These are phyloP conservation scores for Romanogobio albipinnatus DNA, from an alignment of 2,113 vertebrate species.

Conservation along the genomic window DNA sequence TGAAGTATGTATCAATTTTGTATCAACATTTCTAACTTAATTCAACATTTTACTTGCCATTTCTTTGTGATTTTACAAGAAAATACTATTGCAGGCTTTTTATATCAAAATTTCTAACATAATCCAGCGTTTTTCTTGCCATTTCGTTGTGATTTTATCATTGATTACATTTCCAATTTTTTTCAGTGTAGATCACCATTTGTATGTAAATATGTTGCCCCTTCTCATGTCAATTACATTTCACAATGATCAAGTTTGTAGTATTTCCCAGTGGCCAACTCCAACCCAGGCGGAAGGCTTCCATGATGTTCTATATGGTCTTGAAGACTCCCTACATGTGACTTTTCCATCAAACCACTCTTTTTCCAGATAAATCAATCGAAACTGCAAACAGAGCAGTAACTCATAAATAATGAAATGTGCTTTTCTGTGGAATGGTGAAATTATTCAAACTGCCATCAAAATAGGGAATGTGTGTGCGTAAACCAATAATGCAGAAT, in stretches of 20 bases:
- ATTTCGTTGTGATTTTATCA: too few species aligned
- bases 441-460: neutral
- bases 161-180: too few species aligned
- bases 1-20: too few species aligned
- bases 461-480: neutral
- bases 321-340: neutral
- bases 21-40: too few species aligned
- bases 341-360: neutral
- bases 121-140: too few species aligned
- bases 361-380: constrained; percentile 22
- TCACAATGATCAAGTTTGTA: neutral
- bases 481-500: constrained; percentile 1
- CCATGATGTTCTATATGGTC: neutral
- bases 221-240: neutral
- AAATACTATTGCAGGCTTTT: too few species aligned
- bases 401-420: constrained; percentile 25
- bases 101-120: too few species aligned
- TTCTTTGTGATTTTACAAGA: too few species aligned
- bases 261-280: neutral
- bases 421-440: neutral
- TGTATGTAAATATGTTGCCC: neutral
- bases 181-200: neutral
- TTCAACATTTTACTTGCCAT: too few species aligned
- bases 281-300: neutral
- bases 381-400: neutral